Evolutionary conservation across 2,797 vertebrate genomes (phyloP).

Genomic region (Hyperoplus lanceolatus): DNA sequence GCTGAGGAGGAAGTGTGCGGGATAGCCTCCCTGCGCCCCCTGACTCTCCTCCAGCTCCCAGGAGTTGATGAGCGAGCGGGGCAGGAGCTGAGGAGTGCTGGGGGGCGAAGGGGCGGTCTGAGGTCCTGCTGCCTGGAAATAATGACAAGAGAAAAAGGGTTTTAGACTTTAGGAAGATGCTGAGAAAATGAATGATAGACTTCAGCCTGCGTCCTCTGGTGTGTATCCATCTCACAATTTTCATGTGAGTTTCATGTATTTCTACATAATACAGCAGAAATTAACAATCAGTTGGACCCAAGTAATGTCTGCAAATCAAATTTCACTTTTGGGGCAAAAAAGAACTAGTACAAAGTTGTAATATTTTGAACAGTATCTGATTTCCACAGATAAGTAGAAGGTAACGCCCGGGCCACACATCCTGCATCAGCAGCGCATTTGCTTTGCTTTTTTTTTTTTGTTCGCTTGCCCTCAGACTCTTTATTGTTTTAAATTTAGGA

Average conservation of each 20-base stretch:
- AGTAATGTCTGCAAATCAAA: not conserved
- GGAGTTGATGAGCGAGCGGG: slow-evolving; percentile 88
- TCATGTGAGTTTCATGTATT: not conserved
- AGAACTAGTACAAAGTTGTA: not conserved
- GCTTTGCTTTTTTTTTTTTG: too few relatives aligned
- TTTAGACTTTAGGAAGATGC: not conserved
- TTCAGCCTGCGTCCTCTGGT: not conserved
- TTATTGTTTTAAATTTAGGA: not conserved
- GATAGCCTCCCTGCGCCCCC: slow-evolving; percentile 88
- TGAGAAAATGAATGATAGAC: not conserved
- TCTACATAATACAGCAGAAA: not conserved
- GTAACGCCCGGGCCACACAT: not conserved
- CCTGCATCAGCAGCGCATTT: too few relatives aligned
- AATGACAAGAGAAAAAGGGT: not conserved
- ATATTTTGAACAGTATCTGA: not conserved
- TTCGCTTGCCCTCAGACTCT: too few relatives aligned
- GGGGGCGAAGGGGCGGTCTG: not conserved
- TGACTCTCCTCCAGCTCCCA: slow-evolving; percentile 90
- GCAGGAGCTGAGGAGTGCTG: slow-evolving; percentile 84
- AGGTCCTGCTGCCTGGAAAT: slow-evolving; percentile 25
- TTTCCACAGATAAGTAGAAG: not conserved
- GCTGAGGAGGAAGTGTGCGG: slow-evolving; percentile 81
- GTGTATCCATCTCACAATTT: too few relatives aligned
- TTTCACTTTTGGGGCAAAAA: not conserved
- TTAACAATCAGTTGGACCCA: not conserved